A percentile compares a stretch with the other conserved stretches of the same genome.
Evolutionary conservation across 2,113 vertebrate genomes (phyloP).

Genomic region (Neogobius melanostomus): DNA sequence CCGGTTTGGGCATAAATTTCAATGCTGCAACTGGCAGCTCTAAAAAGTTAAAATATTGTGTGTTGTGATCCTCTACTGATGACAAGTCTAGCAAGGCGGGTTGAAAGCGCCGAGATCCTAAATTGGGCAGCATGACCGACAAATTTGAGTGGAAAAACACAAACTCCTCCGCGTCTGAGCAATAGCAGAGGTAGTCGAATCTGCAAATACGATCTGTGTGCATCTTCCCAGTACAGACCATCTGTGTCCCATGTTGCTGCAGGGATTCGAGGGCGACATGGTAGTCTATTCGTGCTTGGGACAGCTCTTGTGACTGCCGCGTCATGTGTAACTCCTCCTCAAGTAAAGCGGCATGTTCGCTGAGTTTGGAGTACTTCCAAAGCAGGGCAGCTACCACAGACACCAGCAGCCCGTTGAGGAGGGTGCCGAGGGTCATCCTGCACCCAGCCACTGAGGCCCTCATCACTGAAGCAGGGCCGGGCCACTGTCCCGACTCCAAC

Average conservation of each 20-base stretch:
- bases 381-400: slow-evolving; percentile 89
- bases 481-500: slow-evolving; percentile 54
- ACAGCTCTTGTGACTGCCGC: slow-evolving; percentile 80
- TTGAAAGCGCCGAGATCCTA: slow-evolving; percentile 94
- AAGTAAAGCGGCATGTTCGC: slow-evolving; percentile 83
- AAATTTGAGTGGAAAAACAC: slow-evolving; percentile 94
- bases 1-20: slow-evolving; percentile 92
- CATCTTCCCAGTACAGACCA: slow-evolving; percentile 96
- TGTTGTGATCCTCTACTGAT: slow-evolving; percentile 96
- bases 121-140: slow-evolving; percentile 92
- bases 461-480: slow-evolving; percentile 62
- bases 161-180: slow-evolving; percentile 91
- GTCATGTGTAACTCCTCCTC: slow-evolving; percentile 88
- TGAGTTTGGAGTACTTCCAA: slow-evolving; percentile 90
- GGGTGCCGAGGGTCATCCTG: slow-evolving; percentile 91
- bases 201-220: slow-evolving; percentile 96
- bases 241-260: slow-evolving; percentile 88
- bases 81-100: slow-evolving; percentile 94
- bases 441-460: slow-evolving; percentile 69
- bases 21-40: slow-evolving; percentile 90
- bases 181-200: slow-evolving; percentile 96
- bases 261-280: slow-evolving; percentile 86
- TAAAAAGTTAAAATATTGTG: slow-evolving; percentile 97
- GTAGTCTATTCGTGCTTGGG: slow-evolving; percentile 85
- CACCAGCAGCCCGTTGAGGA: slow-evolving; percentile 92